phyloP scores from a whole-genome alignment of 2,888 invertebrate genomes.

The Cryptocheilus praepositus region DNA sequence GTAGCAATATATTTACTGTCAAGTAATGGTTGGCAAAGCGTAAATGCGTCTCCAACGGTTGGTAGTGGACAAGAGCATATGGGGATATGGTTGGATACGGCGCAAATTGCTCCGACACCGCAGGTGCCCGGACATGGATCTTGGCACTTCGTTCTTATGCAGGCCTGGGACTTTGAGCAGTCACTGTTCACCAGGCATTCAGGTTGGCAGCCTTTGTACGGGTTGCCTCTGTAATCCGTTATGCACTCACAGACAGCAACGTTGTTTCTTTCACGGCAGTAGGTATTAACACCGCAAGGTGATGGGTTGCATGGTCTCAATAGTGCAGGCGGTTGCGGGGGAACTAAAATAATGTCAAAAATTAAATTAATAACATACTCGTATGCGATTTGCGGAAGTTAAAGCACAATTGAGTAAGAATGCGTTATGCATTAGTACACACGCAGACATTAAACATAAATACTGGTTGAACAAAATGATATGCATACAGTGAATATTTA shows the following conservation, averaged over 20 bases:
- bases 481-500: neutral
- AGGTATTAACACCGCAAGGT: constrained; percentile 82
- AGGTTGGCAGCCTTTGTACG: constrained; percentile 79
- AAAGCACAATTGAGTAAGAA: too few relatives aligned
- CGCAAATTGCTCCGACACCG: constrained; percentile 83
- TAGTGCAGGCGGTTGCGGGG: constrained; percentile 41
- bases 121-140: constrained; percentile 87
- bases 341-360: constrained; percentile 31
- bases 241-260: constrained; percentile 83
- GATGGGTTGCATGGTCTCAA: constrained; percentile 78
- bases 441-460: neutral
- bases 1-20: constrained; percentile 46
- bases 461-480: neutral
- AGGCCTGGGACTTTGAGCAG: constrained; percentile 81
- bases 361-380: neutral
- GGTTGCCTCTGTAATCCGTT: constrained; percentile 82
- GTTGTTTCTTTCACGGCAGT: constrained; percentile 81
- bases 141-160: constrained; percentile 82
- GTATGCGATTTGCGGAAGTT: neutral
- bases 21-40: constrained; percentile 76
- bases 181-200: constrained; percentile 86
- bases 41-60: constrained; percentile 87
- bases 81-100: constrained; percentile 84
- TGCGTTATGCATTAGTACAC: too few relatives aligned
- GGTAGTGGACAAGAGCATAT: constrained; percentile 83